Percentiles rank a stretch among this genome's conserved stretches.
Conservation (phyloP, 2,797 vertebrate species). For the Gymnodraco acuticeps region DNA sequence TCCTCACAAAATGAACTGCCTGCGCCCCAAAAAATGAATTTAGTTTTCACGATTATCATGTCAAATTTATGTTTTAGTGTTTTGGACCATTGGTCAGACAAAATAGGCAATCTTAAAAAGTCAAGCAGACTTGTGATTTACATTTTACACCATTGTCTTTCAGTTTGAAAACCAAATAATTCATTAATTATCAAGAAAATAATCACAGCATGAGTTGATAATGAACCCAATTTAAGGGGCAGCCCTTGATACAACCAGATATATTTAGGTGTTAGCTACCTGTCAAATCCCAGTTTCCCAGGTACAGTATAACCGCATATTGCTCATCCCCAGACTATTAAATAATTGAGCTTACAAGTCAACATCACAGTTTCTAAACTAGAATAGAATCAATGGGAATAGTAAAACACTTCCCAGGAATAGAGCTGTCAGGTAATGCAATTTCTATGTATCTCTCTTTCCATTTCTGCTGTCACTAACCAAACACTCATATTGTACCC, state of each 20-base stretch:
- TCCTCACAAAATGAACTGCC: not conserved
- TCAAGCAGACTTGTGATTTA: not conserved
- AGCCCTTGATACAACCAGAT: not conserved
- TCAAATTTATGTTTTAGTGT: not conserved
- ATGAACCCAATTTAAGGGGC: not conserved
- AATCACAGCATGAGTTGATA: not conserved
- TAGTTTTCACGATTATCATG: not conserved
- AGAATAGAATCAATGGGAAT: conserved; percentile 37
- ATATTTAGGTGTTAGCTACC: not conserved
- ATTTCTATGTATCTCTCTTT: conserved; percentile 38
- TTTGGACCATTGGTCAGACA: not conserved
- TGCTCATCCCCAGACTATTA: conserved; percentile 7
- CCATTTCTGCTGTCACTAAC: conserved; percentile 48
- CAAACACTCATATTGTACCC: conserved; percentile 35
- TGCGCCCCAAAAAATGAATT: too few relatives aligned
- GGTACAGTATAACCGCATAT: not conserved
- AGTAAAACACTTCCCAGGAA: conserved; percentile 34
- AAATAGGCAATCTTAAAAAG: not conserved
- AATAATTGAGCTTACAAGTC: conserved; percentile 25
- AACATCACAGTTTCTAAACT: conserved; percentile 28
- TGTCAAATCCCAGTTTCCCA: not conserved
- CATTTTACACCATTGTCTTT: not conserved
- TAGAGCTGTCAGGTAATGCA: conserved; percentile 37
- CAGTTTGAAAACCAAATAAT: not conserved
- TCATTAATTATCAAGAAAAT: not conserved